Evolutionary conservation across 1,140 invertebrate species (phyloP), one percentile per base, ranked within the genome.

Genomic region (Lutraria rhynchaena): DNA sequence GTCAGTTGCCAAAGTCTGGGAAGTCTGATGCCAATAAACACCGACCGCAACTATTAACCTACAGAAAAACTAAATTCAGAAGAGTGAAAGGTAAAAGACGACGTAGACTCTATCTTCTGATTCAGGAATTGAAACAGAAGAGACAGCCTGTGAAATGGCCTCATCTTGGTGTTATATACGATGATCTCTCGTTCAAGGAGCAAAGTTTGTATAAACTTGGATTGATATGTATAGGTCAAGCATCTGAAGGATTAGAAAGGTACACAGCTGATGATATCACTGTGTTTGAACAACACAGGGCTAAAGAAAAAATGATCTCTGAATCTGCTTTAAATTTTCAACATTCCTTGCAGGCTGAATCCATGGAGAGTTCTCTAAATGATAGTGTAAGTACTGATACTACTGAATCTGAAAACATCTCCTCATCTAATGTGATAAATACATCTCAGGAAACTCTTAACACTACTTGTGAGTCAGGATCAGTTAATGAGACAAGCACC

Each of bases 51-150:
- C 49, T 80, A 11, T 31, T 80, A 15, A 80, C 76, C 17, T 80
- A 67, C n/a, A 69, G 76, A 31, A 80, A 80, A 80, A 80, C 76
- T 17, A 80, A 80, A 60, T 80, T 80, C 22, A 33, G 76, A 70
- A 41, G 51, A 58, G 76, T 80, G 17, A 80, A 80, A 70, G 76
- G 76, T 4, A 80, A 80, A 60, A 24, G 76, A 46, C 33, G 76
- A 33, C 19, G 76, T 33, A 80, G 44, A 29, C 53, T 80, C 19
- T 70, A 80, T 49, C 63, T 69, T 19, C 46, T 70, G 19, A 41
- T 80, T 15, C 76, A 80, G 37, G 76, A 80, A 19, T 51, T 80
- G 13, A 80, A 29, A 35, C 53, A 67, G 24, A 80, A 70, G 44
- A 57, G 76, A 44, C 58, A 58, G 37, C 27, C 53, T 19, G 41